These are phyloP conservation scores for Sarcophaga carnaria DNA, from an alignment of 2,888 invertebrate genomes.

Conservation along the genomic window DNA sequence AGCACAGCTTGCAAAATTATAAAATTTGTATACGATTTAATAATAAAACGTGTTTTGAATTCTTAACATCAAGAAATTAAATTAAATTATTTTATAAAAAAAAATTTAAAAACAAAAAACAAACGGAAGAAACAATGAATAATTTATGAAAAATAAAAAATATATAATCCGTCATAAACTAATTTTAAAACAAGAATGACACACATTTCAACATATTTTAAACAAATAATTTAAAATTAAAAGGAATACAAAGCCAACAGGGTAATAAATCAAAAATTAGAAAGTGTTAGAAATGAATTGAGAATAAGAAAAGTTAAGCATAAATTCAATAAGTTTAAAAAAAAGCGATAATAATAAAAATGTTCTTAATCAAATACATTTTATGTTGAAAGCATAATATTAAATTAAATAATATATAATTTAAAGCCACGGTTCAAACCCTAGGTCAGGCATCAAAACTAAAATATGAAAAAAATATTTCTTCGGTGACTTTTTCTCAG, in stretches of 20 bases:
- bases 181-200: conserved; percentile 38
- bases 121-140: conserved; percentile 51
- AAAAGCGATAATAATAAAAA: too few relatives aligned
- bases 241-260: background rate
- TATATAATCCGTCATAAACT: conserved; percentile 8
- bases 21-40: conserved; percentile 45
- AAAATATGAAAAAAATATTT: too few relatives aligned
- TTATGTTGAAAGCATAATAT: too few relatives aligned
- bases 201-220: conserved; percentile 9
- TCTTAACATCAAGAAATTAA: conserved; percentile 22
- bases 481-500: too few relatives aligned
- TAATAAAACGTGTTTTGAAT: conserved; percentile 61
- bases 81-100: conserved; percentile 13
- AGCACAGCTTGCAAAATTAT: conserved; percentile 30
- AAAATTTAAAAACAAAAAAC: background rate
- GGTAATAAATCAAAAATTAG: conserved; percentile 20
- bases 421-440: too few relatives aligned
- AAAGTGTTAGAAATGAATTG: background rate
- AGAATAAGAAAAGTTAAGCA: too few relatives aligned
- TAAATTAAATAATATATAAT: too few relatives aligned
- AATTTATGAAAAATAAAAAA: conserved; percentile 28
- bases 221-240: background rate
- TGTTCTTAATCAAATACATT: too few relatives aligned
- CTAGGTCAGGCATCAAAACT: too few relatives aligned
- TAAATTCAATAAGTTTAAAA: too few relatives aligned